phyloP scores from a whole-genome alignment of 1,140 invertebrate species.

The Mesaphorura yosii region DNA sequence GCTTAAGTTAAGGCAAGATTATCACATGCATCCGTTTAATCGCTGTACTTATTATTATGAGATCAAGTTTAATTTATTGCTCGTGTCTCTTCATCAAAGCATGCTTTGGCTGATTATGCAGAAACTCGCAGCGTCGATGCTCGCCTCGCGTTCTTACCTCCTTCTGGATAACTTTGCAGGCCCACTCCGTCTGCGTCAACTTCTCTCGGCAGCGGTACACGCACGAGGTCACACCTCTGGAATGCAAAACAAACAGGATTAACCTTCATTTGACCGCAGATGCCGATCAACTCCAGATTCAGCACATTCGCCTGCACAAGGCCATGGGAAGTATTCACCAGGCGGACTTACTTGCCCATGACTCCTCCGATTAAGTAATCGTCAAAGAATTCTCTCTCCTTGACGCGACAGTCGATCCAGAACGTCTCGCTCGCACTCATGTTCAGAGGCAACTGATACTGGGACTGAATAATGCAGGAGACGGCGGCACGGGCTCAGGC shows the following conservation, averaged over 20 bases:
- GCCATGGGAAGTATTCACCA: no score
- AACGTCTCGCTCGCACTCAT: background rate
- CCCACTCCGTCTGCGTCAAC: conserved; percentile 31
- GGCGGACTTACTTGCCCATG: conserved; percentile 35
- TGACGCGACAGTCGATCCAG: conserved; percentile 23
- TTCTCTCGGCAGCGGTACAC: conserved; percentile 34
- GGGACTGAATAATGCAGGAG: background rate
- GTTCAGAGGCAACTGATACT: background rate
- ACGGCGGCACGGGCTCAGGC: background rate
- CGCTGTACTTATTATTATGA: no score
- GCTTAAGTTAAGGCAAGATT: no score
- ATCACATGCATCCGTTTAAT: no score
- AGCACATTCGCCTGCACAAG: no score
- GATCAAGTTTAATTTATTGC: no score
- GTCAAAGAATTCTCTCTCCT: conserved; percentile 18
- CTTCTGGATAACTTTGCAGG: conserved; percentile 35
- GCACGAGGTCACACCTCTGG: conserved; percentile 34
- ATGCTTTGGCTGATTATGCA: no score
- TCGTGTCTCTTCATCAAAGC: no score
- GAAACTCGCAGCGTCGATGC: no score
- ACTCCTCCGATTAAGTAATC: conserved; percentile 34
- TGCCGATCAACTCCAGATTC: background rate
- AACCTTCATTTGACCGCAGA: background rate
- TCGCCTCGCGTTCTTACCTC: conserved; percentile 30
- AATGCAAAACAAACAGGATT: conserved; percentile 9